Evolutionary conservation across 2,888 invertebrate species (phyloP), one percentile per base, ranked within the genome.

Genomic region (Cryptocheilus praepositus): DNA sequence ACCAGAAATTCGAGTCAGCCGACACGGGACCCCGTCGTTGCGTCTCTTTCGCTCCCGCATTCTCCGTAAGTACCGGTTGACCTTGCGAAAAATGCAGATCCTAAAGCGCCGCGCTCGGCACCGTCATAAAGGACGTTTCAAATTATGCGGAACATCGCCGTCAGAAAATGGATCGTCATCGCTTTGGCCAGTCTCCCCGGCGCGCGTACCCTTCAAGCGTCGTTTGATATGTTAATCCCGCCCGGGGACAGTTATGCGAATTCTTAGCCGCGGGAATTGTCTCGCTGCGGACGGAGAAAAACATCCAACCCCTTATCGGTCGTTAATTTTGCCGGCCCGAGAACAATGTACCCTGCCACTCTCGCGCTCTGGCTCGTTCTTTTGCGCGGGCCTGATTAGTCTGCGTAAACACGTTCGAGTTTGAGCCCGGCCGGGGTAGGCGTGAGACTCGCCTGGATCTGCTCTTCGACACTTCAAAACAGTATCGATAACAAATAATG

Each of bases 21-120:
- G 49, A 49, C 8, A 16, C 7, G 16, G 4, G 8, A 1, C 49
- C 11, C 13, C 16, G 49, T 49, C n/a, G 49, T 36, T 36, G 7
- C 36, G 36, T 36, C 36, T 36, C 36, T 11, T 11, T 36, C 25
- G 16, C 36, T 15, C 44, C 56, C 55, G n/a, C 19, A 4, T 28
- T 55, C 64, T 36, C 66, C 7, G 72, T 65, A 71, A 71, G 65
- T 73, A 82, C 80, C 70, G 79, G 80, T 80, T 81, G 77, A 70
- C 82, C 83, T 83, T 83, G 81, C 76, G 65, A 83, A 83, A 82
- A 83, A 82, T 83, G 81, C 77, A 78, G 77, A 79, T 76, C 78
- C 73, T 57, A 49, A 49, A 49, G 49, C 18, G 49, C 49, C 49
- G 49, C 36, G 36, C 49, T 49, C 49, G 16, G 49, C 49, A 36